A percentile compares a stretch with the other conserved stretches of the same genome.
Evolutionary conservation across 2,797 vertebrate genomes (phyloP).

Genomic region (Naso thynnoides): DNA sequence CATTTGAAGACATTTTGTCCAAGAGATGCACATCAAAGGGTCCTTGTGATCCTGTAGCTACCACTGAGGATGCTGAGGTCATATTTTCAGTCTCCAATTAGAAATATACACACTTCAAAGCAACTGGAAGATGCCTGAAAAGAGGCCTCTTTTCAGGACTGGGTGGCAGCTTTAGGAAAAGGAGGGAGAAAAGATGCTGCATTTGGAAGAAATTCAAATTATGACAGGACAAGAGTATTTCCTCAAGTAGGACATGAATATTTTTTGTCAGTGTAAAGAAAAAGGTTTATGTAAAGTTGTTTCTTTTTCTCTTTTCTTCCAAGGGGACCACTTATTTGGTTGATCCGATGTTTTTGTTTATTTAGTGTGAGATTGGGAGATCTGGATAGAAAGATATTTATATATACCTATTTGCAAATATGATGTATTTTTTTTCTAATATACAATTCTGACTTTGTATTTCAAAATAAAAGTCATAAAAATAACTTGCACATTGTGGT

Average conservation of each 20-base stretch:
- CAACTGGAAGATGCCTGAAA: slow-evolving; percentile 2
- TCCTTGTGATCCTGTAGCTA: neutral
- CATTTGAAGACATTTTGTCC: neutral
- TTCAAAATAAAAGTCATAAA: neutral
- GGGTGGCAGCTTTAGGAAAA: neutral
- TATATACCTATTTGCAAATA: neutral
- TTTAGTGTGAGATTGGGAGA: neutral
- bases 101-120: neutral
- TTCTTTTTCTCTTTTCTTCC: neutral
- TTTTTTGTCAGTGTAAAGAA: neutral
- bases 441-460: too few relatives aligned
- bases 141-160: slow-evolving; percentile 10
- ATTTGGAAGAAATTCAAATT: neutral
- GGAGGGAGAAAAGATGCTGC: neutral
- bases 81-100: neutral
- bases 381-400: neutral
- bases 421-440: neutral
- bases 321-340: neutral
- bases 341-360: neutral
- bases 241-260: neutral
- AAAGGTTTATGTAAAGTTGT: neutral
- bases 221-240: neutral
- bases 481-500: neutral
- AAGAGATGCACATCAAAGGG: neutral
- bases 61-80: neutral